These are phyloP conservation scores for Brachionus paranguensis DNA, from an alignment of 1,140 invertebrate genomes.

Conservation along the genomic window DNA sequence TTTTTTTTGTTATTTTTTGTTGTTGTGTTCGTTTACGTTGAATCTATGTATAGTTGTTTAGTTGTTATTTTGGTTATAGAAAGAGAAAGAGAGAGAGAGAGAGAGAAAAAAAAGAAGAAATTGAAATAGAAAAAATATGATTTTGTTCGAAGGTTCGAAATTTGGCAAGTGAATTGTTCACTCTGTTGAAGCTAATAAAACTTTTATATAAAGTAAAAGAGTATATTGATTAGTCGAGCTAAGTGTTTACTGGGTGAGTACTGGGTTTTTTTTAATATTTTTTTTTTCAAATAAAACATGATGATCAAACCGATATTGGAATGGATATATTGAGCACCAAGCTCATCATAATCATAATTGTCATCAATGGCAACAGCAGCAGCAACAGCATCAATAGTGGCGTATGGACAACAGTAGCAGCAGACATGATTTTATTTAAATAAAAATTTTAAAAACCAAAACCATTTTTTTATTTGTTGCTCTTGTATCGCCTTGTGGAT, in stretches of 20 bases:
- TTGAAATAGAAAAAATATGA: background rate
- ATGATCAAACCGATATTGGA: too few relatives aligned
- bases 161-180: background rate
- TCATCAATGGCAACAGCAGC: background rate
- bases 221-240: too few relatives aligned
- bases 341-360: background rate
- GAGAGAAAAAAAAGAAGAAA: background rate
- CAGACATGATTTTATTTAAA: background rate
- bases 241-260: too few relatives aligned
- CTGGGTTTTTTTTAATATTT: too few relatives aligned
- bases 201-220: too few relatives aligned
- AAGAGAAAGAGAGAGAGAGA: background rate
- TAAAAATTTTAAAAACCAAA: background rate
- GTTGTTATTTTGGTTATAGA: background rate
- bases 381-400: too few relatives aligned
- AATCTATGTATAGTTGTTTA: background rate
- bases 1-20: background rate
- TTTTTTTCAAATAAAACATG: too few relatives aligned
- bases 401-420: too few relatives aligned
- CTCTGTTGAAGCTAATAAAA: too few relatives aligned
- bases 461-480: background rate
- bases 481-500: background rate
- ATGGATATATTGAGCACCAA: too few relatives aligned
- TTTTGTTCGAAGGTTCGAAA: background rate
- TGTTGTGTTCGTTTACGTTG: background rate